Evolutionary conservation across 2,888 invertebrate species (phyloP), one percentile per base, ranked within the genome.

Genomic region (Seira ritae): DNA sequence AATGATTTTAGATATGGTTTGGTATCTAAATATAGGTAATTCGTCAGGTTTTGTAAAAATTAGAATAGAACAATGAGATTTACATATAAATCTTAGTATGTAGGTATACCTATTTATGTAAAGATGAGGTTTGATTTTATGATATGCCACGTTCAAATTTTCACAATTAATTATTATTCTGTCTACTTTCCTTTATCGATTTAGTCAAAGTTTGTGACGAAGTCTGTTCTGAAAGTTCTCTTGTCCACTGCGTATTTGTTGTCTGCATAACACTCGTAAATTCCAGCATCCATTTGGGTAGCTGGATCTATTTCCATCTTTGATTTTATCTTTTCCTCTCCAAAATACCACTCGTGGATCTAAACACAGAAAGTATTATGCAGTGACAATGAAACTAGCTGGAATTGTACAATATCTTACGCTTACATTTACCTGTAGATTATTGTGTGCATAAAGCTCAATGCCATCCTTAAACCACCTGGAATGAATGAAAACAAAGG

Each of bases 241-340:
- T 96, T 93, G 91, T 97, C 97, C 85, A 97, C 95, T 46, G 96
- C 95, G 91, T 97, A 97, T 95, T 96, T 97, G 90, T 97, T 97
- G 91, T 97, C 97, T 0, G 97, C 97, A 2, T 96, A 96, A 90
- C 97, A 97, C 91, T 97, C 97, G 37, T 84, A 84, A 19, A 96
- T 95, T n/a, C 97, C 97, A 12, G 97, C 97, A 90, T 97, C 97
- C 97, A 97, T 97, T 92, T 97, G 97, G 1, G 97, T 96, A 0
- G 97, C 97, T 10, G 97, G 97, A 91, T 97, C 97, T 70, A 97
- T 97, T 92, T 97, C 97, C 89, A 97, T 93, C 92, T 97, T 97
- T 24, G 96, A 96, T 91, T 97, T 97, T 55, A 97, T 95, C 89
- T 93, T 94, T 90, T 96, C 96, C 0, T 94, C 93, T 8, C 94